These are phyloP conservation scores for Xiphorhynchus elegans DNA, from an alignment of 2,113 vertebrate species.

Conservation along the genomic window DNA sequence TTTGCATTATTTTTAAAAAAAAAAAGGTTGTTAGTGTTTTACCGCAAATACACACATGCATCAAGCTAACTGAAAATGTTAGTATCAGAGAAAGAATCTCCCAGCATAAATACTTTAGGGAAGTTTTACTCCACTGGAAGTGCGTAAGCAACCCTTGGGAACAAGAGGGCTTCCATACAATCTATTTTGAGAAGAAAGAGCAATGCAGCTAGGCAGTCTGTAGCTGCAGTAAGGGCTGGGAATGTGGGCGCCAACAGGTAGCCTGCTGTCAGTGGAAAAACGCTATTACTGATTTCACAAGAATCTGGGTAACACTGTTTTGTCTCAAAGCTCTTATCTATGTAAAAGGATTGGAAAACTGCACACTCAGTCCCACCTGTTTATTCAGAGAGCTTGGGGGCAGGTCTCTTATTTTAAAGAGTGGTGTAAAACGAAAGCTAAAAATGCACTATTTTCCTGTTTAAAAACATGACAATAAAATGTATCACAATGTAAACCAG, in stretches of 20 bases:
- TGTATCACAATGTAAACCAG: neutral
- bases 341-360: neutral
- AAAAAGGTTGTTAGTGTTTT: neutral
- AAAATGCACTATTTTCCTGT: neutral
- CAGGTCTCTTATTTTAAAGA: neutral
- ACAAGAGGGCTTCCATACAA: neutral
- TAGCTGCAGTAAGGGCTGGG: neutral
- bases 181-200: neutral
- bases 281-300: neutral
- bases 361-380: neutral
- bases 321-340: neutral
- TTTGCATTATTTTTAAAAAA: neutral
- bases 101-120: neutral
- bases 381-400: neutral
- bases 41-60: neutral
- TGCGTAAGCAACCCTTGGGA: neutral
- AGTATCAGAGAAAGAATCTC: neutral
- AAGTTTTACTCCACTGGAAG: neutral
- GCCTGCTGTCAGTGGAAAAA: neutral
- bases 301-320: neutral
- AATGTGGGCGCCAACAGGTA: neutral
- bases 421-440: neutral
- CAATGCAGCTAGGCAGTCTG: neutral
- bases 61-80: neutral
- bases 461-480: neutral